Percentiles rank a stretch among this genome's conserved stretches.
Evolutionary conservation across 2,113 vertebrate species (phyloP).

Genomic region (Petrocephalus microphthalmus): DNA sequence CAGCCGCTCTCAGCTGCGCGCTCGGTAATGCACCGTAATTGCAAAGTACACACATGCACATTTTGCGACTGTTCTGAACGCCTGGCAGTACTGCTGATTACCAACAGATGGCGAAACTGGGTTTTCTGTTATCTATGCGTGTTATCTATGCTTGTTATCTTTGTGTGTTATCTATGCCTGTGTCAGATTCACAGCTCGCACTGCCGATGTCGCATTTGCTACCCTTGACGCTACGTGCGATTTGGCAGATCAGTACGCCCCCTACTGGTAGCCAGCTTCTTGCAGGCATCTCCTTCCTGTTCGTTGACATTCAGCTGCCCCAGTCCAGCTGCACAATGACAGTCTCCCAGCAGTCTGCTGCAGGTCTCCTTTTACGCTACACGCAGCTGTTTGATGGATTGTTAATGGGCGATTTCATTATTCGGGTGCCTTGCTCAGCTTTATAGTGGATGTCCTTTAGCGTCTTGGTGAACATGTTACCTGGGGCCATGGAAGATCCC

Average conservation of each 20-base stretch:
- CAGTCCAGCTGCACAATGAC: neutral
- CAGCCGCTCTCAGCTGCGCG: slow-evolving; percentile 85
- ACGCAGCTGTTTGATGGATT: neutral
- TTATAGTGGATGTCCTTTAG: neutral
- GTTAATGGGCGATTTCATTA: neutral
- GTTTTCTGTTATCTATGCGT: neutral
- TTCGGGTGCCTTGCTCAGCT: neutral
- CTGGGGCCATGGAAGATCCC: neutral
- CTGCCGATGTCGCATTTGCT: neutral
- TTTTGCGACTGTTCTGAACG: neutral
- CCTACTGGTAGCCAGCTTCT: neutral
- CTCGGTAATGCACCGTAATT: slow-evolving; percentile 62
- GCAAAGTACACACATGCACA: neutral
- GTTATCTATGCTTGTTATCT: no score
- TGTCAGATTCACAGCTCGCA: neutral
- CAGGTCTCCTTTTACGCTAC: neutral
- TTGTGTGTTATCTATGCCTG: no score
- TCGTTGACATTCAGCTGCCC: neutral
- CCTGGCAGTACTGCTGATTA: neutral
- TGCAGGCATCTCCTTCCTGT: neutral
- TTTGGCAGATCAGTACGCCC: neutral
- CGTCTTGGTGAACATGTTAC: neutral
- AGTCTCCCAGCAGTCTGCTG: neutral
- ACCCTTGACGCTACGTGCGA: neutral
- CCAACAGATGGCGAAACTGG: neutral